Evolutionary conservation across 2,797 vertebrate species (phyloP).

Genomic region (Chelonia mydas): DNA sequence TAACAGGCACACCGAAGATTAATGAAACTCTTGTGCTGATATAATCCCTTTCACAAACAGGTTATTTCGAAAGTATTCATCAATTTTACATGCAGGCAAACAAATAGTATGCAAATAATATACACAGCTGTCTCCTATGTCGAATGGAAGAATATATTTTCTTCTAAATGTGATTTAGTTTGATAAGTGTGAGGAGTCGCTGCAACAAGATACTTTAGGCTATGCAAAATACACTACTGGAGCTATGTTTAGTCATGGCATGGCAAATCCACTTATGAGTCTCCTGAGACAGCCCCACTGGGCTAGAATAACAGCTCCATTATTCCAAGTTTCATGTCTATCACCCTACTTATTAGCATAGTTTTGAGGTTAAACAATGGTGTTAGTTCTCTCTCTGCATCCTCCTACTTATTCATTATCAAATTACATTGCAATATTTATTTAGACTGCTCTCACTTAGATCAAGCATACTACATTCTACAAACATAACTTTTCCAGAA

Average conservation of each 20-base stretch:
- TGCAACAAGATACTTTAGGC: slow-evolving; percentile 61
- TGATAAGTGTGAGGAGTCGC: slow-evolving; percentile 48
- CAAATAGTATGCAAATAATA: slow-evolving; percentile 37
- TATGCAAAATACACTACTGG: slow-evolving; percentile 29
- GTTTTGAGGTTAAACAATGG: slow-evolving; percentile 73
- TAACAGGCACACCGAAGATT: not conserved
- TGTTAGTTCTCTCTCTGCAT: slow-evolving; percentile 62
- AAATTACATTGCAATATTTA: slow-evolving; percentile 71
- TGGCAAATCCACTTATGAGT: slow-evolving; percentile 57
- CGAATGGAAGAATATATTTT: slow-evolving; percentile 46
- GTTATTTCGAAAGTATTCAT: slow-evolving; percentile 33
- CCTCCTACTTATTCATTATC: slow-evolving; percentile 64
- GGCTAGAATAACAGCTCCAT: slow-evolving; percentile 73
- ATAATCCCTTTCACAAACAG: slow-evolving; percentile 25
- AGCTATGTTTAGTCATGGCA: slow-evolving; percentile 52
- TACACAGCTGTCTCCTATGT: slow-evolving; percentile 37
- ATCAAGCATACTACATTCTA: slow-evolving; percentile 41
- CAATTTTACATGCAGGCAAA: slow-evolving; percentile 42
- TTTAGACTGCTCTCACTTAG: slow-evolving; percentile 50
- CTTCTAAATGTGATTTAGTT: slow-evolving; percentile 62
- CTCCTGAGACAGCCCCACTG: slow-evolving; percentile 63
- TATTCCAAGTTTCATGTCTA: slow-evolving; percentile 59
- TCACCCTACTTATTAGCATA: slow-evolving; percentile 69
- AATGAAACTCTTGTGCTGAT: slow-evolving; percentile 16
- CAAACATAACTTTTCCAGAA: slow-evolving; percentile 43